Evolutionary conservation across 2,113 vertebrate genomes (phyloP), one percentile per base, ranked within the genome.

Genomic region (Rhodinocichla rosea): DNA sequence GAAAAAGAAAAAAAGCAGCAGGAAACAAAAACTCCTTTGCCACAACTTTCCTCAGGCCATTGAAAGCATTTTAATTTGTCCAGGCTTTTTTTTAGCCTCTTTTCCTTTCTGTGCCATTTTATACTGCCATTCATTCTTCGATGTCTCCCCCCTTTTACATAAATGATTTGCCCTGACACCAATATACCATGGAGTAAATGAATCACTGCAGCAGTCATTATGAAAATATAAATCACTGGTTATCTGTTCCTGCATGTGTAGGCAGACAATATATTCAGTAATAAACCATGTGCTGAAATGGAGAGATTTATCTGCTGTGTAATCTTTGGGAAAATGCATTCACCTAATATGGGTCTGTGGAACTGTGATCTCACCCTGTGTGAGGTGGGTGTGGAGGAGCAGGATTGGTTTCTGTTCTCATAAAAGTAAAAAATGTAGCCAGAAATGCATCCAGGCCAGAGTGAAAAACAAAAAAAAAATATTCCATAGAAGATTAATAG

Each of bases 161-260:
- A 93, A 93, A 89, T 89, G 7, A 87, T 96, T 86, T 80, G 76
- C 89, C 80, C 87, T 91, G 67, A 96, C 94, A 97, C 57, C 89
- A 89, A 57, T 85, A 97, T 57, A 78, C 56, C 37, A 94, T 16
- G 13, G 91, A 93, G 92, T 89, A 95, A 92, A 97, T 93, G 71
- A 97, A 97, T 97, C 90, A 95, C 52, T 42, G 68, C 83, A 90
- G 76, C 71, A 97, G 93, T 95, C 75, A 92, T 96, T 96, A 96
- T 82, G 75, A 93, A 96, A 92, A 95, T 93, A 97, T 95, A 97
- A 95, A 97, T 97, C 94, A 94, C 39, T 85, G 40, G 73, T 77
- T 97, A 85, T 94, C 95, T 87, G n/a, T 57, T 97, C 87, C 83
- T 92, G 91, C 44, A 73, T 81, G 87, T 92, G 97, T 76, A 94